Percentiles rank a stretch among this genome's conserved stretches.
phyloP scores from a whole-genome alignment of 2,888 invertebrate species.

The Tuberolachnus salignus region DNA sequence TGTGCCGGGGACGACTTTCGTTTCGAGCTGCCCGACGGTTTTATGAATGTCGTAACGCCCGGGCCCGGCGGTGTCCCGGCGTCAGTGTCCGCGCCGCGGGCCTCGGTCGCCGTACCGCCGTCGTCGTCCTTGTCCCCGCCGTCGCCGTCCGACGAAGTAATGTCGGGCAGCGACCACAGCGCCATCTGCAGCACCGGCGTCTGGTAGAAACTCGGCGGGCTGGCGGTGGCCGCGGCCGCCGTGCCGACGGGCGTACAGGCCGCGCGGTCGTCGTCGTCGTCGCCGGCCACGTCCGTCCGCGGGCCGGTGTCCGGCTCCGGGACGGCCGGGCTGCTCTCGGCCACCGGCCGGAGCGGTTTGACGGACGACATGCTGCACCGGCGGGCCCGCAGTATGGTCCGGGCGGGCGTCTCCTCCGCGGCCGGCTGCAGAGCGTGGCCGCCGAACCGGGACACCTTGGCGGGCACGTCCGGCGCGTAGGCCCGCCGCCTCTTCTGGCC shows the following conservation, averaged over 20 bases:
- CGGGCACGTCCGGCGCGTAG: background rate
- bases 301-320: background rate
- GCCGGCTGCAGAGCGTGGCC: background rate
- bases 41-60: background rate
- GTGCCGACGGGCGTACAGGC: background rate
- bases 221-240: background rate
- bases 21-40: background rate
- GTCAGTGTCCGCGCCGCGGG: too few relatives aligned
- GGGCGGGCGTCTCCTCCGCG: background rate
- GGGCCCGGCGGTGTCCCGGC: background rate
- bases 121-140: too few relatives aligned
- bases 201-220: slow-evolving; percentile 14
- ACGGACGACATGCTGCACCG: slow-evolving; percentile 2
- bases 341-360: slow-evolving; percentile 9
- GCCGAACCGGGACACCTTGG: background rate
- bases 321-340: slow-evolving; percentile 37
- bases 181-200: slow-evolving; percentile 38
- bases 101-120: too few relatives aligned
- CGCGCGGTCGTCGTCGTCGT: background rate
- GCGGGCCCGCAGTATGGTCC: slow-evolving; percentile 17
- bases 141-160: background rate
- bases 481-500: slow-evolving; percentile 6
- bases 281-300: background rate
- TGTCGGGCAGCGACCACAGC: background rate
- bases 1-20: background rate